phyloP scores from a whole-genome alignment of 2,797 vertebrate species.

The Lophotriccus pileatus region DNA sequence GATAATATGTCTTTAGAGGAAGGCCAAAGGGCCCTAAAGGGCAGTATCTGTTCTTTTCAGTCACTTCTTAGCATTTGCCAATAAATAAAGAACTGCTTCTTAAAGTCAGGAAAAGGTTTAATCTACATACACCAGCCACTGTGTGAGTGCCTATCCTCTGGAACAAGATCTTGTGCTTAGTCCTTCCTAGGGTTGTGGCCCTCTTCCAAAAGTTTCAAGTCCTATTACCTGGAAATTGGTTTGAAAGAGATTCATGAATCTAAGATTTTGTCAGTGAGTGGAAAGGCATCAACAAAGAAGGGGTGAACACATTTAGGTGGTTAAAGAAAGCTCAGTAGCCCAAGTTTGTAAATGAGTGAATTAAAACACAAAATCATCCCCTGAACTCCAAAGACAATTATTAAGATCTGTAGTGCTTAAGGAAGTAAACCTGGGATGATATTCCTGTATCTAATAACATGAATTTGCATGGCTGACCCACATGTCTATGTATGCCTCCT shows the following conservation, averaged over 20 bases:
- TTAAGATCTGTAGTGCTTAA: neutral
- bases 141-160: neutral
- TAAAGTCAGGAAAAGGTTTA: neutral
- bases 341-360: neutral
- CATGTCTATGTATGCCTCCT: neutral
- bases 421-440: neutral
- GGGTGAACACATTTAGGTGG: neutral
- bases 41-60: constrained; percentile 10
- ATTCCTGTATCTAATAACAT: neutral
- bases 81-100: neutral
- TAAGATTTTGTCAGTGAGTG: neutral
- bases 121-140: neutral
- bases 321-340: neutral
- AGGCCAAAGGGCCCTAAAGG: neutral
- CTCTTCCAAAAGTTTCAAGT: neutral
- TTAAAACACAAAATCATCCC: neutral
- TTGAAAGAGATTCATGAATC: neutral
- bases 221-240: neutral
- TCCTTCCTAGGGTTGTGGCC: neutral
- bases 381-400: neutral
- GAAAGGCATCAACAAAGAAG: neutral
- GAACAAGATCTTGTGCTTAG: neutral
- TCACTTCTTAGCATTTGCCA: neutral
- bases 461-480: neutral
- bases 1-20: constrained; percentile 8